A percentile compares a stretch with the other conserved stretches of the same genome.
These are phyloP conservation scores for Triplophysa tibetana DNA, from an alignment of 2,113 vertebrate genomes.

Conservation along the genomic window DNA sequence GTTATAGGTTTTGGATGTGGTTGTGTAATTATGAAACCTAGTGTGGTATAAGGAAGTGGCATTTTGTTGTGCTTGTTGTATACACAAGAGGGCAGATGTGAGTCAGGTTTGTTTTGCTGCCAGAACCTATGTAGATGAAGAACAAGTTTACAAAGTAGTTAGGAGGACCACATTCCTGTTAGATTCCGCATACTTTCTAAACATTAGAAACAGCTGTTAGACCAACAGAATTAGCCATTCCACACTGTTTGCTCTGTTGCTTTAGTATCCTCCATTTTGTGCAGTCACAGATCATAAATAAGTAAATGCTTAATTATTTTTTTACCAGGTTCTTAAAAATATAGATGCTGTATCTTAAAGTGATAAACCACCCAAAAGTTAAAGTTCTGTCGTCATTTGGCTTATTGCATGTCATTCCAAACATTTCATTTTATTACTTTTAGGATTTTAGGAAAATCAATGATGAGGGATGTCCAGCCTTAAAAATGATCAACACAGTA, in stretches of 20 bases:
- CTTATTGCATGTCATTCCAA: not conserved
- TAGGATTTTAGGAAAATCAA: not conserved
- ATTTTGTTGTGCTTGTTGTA: not conserved
- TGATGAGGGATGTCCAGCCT: too few relatives aligned
- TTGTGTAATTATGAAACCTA: not conserved
- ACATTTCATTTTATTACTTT: not conserved
- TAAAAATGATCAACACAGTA: too few relatives aligned
- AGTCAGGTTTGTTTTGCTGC: conserved; percentile 40
- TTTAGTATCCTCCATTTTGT: not conserved
- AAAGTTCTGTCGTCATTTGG: not conserved
- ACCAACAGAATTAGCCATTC: not conserved
- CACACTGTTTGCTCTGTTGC: not conserved
- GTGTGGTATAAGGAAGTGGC: not conserved
- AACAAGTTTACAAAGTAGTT: not conserved
- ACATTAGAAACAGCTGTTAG: not conserved
- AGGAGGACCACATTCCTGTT: not conserved
- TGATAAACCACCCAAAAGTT: not conserved
- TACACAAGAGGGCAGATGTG: conserved; percentile 68
- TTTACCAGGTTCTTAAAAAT: not conserved
- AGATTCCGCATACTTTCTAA: not conserved
- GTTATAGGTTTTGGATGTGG: not conserved
- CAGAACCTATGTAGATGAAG: not conserved
- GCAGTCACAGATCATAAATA: not conserved
- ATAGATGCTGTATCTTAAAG: not conserved
- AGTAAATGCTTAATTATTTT: not conserved